A percentile compares a stretch with the other conserved stretches of the same genome.
Conservation (phyloP, 1,140 invertebrate genomes). For the Ostrea edulis region DNA sequence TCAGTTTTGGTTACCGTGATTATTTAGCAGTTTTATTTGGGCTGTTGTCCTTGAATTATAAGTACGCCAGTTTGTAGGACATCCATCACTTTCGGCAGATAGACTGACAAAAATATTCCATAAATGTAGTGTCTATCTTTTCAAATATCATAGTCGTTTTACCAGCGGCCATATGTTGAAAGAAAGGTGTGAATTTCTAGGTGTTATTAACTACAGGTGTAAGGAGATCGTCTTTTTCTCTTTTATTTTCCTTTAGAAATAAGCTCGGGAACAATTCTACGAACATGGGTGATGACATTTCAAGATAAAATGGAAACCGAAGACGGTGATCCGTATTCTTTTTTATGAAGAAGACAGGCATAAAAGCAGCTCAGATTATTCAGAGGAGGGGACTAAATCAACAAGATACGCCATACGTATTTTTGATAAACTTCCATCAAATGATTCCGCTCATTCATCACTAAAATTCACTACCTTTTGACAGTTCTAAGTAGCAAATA, state of each 20-base stretch:
- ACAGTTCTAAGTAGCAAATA: background rate
- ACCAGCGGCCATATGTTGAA: constrained; percentile 30
- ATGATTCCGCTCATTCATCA: background rate
- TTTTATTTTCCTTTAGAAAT: constrained; percentile 36
- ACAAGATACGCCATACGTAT: background rate
- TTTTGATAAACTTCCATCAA: background rate
- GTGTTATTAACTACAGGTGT: constrained; percentile 30
- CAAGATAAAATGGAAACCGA: constrained; percentile 31
- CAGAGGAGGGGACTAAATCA: background rate
- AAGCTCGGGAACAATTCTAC: constrained; percentile 16
- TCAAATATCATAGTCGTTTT: constrained; percentile 23
- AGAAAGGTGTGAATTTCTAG: constrained; percentile 35
- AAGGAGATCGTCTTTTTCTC: constrained; percentile 1
- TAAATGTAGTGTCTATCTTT: constrained; percentile 35
- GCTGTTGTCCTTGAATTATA: constrained; percentile 2
- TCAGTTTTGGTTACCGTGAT: background rate
- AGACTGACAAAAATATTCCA: constrained; percentile 31
- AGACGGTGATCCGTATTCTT: background rate
- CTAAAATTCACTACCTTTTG: background rate
- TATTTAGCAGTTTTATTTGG: background rate
- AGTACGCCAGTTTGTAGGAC: constrained; percentile 7
- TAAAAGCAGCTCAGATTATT: background rate
- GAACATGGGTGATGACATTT: constrained; percentile 34
- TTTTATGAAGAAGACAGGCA: background rate
- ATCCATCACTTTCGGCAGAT: constrained; percentile 29